A percentile compares a stretch with the other conserved stretches of the same genome.
Evolutionary conservation across 2,888 invertebrate genomes (phyloP).

Genomic region (Agrotis exclamationis): DNA sequence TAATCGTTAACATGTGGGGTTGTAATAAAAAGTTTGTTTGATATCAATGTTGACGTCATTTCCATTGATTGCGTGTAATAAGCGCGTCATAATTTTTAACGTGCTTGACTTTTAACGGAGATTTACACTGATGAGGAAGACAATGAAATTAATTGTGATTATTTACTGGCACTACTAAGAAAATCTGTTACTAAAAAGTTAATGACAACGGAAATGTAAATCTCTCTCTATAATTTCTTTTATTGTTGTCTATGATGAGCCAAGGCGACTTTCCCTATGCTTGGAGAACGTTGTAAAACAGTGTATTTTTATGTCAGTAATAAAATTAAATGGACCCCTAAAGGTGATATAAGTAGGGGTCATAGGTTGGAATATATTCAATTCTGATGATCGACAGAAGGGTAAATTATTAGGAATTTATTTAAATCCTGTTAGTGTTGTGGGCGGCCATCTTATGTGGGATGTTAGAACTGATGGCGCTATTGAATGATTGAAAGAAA

Average conservation of each 20-base stretch:
- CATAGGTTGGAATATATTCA: constrained; percentile 62
- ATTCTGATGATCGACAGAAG: constrained; percentile 66
- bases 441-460: constrained; percentile 46
- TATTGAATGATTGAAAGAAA: constrained; percentile 21
- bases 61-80: constrained; percentile 57
- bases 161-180: constrained; percentile 20
- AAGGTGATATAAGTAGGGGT: constrained; percentile 56
- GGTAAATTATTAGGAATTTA: constrained; percentile 62
- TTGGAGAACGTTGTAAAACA: constrained; percentile 54
- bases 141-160: constrained; percentile 32
- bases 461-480: constrained; percentile 30
- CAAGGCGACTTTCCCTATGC: constrained; percentile 54
- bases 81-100: constrained; percentile 26
- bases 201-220: constrained; percentile 52
- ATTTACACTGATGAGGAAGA: constrained; percentile 35
- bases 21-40: constrained; percentile 60
- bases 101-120: constrained; percentile 13
- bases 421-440: constrained; percentile 55
- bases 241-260: constrained; percentile 46
- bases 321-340: constrained; percentile 64
- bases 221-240: constrained; percentile 42
- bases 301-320: constrained; percentile 55
- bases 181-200: constrained; percentile 31
- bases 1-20: constrained; percentile 41
- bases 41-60: constrained; percentile 56